Base-by-base conservation (phyloP, 2,888 invertebrate genomes). In the Synergus gifuensis region DNA sequence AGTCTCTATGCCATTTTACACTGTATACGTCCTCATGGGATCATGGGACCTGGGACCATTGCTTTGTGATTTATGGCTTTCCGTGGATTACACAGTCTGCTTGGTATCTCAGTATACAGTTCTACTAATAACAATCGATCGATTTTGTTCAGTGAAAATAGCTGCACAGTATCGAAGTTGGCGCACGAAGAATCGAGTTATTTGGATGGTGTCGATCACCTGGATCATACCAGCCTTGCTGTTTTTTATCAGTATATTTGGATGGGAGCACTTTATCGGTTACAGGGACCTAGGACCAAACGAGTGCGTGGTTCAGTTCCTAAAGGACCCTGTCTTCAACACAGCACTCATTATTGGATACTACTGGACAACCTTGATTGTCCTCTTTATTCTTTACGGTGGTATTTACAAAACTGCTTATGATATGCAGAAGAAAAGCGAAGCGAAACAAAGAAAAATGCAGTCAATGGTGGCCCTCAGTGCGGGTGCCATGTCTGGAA, bases 51-150 rank as follows among this genome's bases (percentile, higher is more conserved):
- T 99, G 84, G 99, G 99, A 16, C 97, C 98, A 42, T 94, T 99
- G 81, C 94, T 99, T 9, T 99, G 99, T 92, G 99, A 99, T 93
- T 94, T 99, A 78, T 99, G 99, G 99, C 94, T 99, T 9, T 98
- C 99, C 0, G 97, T 99, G 76, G 99, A 99, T 93, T 99, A 99
- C 93, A 99, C 99, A 28, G 99, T 99, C 46, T 99, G 99, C 91
- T 94, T 99, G 76, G 99, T 99, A 44, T 99, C 99, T 11, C 99
- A 99, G 92, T 99, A 99, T 93, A 99, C 99, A 0, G 99, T 99
- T 18, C 95, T 99, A 79, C 95, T 99, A 83, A 99, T 99, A 90
- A 99, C 99, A 46, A 98, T 99, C 83, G 99, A 99, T 93, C 95
- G 99, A 86, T 99, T 98, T 93, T 99, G 99, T 93, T 99, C 99